These are phyloP conservation scores for Callimico goeldii DNA, from an alignment of 2,797 vertebrate species.

Conservation along the genomic window DNA sequence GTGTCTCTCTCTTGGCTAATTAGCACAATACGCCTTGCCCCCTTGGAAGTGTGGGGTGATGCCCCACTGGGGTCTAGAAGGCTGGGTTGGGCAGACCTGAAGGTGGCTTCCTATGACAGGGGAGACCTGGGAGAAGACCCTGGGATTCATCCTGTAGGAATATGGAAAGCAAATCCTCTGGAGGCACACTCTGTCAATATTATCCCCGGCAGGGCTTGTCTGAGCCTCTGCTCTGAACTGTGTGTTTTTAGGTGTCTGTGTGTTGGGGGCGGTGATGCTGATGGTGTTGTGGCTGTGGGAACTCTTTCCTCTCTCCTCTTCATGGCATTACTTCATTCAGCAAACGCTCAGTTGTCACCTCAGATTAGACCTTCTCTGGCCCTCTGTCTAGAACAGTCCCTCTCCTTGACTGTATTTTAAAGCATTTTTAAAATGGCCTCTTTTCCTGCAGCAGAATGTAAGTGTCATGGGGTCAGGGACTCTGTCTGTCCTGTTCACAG, in stretches of 20 bases:
- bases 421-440: neutral
- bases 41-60: too few species aligned
- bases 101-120: too few species aligned
- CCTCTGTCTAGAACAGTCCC: neutral
- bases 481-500: neutral
- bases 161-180: neutral
- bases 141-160: neutral
- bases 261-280: neutral
- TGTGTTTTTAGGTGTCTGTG: fast-evolving
- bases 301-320: neutral
- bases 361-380: neutral
- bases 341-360: too few species aligned
- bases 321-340: neutral
- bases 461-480: neutral
- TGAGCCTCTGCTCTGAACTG: neutral
- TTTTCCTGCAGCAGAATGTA: too few species aligned
- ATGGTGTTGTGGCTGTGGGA: fast-evolving
- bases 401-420: neutral
- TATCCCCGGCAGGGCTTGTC: fast-evolving
- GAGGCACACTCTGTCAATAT: neutral
- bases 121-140: too few species aligned
- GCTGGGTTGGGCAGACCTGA: neutral
- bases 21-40: fast-evolving
- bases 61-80: neutral
- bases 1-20: neutral